phyloP scores from a whole-genome alignment of 2,113 vertebrate genomes.

The Sarotherodon lohbergeri region DNA sequence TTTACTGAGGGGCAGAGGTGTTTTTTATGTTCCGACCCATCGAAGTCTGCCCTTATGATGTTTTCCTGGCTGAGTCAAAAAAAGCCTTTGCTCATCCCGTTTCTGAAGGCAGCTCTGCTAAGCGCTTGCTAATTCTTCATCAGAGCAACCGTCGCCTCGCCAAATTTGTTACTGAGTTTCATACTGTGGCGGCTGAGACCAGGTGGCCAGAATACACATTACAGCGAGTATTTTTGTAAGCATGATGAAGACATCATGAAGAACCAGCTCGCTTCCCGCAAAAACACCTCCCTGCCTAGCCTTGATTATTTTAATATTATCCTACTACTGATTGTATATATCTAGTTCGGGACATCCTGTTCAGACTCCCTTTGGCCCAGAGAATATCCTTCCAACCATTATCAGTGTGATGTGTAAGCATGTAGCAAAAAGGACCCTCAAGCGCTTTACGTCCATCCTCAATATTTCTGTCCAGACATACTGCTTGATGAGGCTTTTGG shows the following conservation, averaged over 20 bases:
- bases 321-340: background rate
- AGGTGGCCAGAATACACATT: too few relatives aligned
- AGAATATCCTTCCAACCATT: background rate
- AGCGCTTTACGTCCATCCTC: background rate
- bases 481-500: background rate
- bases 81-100: background rate
- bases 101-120: background rate
- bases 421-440: background rate
- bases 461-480: background rate
- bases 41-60: background rate
- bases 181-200: too few relatives aligned
- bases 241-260: background rate
- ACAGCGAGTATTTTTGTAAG: background rate
- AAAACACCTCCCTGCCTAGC: background rate
- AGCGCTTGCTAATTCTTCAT: background rate
- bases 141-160: background rate
- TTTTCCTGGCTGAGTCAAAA: background rate
- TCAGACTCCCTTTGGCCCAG: background rate
- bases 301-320: background rate
- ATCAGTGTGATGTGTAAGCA: background rate
- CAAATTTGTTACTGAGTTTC: background rate
- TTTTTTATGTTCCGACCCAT: background rate
- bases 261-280: background rate
- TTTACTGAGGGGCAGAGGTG: rapidly evolving
- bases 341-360: background rate